A percentile compares a stretch with the other conserved stretches of the same genome.
Evolutionary conservation across 2,797 vertebrate species (phyloP).

Genomic region (Enteromius anoplus): DNA sequence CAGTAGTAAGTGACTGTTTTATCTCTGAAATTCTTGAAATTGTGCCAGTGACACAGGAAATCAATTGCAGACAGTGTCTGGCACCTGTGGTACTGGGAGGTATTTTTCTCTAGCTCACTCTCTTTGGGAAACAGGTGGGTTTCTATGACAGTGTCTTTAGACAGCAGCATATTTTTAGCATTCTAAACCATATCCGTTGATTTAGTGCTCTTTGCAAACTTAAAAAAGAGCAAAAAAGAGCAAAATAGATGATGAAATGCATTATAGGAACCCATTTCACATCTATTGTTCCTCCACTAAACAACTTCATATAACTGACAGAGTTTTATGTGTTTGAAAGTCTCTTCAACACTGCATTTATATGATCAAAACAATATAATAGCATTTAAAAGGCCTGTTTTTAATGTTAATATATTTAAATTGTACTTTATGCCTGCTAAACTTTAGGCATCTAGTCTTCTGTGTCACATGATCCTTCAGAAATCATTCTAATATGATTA

Average conservation of each 20-base stretch:
- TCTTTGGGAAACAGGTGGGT: slow-evolving; percentile 37
- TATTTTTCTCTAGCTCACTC: slow-evolving; percentile 18
- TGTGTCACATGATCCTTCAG: background rate
- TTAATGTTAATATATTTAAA: background rate
- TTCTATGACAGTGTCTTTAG: slow-evolving; percentile 41
- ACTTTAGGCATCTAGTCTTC: background rate
- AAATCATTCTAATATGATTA: background rate
- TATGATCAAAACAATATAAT: background rate
- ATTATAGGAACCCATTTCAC: background rate
- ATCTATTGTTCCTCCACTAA: background rate
- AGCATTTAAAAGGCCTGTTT: background rate
- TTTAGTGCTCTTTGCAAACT: slow-evolving; percentile 38
- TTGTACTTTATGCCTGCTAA: background rate
- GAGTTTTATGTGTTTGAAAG: background rate
- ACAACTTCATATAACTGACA: background rate
- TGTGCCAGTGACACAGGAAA: slow-evolving; percentile 35
- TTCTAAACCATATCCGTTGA: slow-evolving; percentile 44
- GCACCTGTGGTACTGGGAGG: slow-evolving; percentile 44
- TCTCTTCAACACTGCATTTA: background rate
- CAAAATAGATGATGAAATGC: background rate
- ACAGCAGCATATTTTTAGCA: slow-evolving; percentile 50
- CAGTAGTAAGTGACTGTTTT: slow-evolving; percentile 8
- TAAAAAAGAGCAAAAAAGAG: slow-evolving; percentile 12
- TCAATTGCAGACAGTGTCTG: slow-evolving; percentile 36
- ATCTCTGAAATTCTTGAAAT: slow-evolving; percentile 28